phyloP scores from a whole-genome alignment of 2,888 invertebrate genomes.

The Eilema depressum region DNA sequence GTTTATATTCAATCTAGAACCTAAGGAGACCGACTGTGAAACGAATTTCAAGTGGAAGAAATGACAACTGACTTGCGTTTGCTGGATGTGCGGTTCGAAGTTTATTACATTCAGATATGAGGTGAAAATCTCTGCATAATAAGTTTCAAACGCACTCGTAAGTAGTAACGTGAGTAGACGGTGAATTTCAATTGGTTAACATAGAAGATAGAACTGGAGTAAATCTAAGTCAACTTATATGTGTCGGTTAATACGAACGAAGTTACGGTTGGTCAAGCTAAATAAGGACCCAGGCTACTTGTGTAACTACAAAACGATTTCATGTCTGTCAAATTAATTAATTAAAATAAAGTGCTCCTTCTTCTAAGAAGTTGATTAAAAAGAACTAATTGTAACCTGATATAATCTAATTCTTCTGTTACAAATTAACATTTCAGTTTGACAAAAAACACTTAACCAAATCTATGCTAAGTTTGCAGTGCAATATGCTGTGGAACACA shows the following conservation, averaged over 20 bases:
- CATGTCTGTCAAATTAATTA: too few relatives aligned
- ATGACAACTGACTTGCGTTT: slow-evolving; percentile 53
- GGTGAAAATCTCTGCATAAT: slow-evolving; percentile 1
- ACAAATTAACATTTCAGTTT: background rate
- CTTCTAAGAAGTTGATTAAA: too few relatives aligned
- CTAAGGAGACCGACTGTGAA: slow-evolving; percentile 55
- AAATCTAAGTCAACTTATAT: background rate
- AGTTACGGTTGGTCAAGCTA: too few relatives aligned
- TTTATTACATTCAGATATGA: slow-evolving; percentile 8
- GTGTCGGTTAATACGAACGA: background rate
- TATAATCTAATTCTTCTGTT: too few relatives aligned
- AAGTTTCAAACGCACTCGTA: background rate
- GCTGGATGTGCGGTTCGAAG: slow-evolving; percentile 11
- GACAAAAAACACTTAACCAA: too few relatives aligned
- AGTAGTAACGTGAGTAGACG: too few relatives aligned
- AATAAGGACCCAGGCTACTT: background rate
- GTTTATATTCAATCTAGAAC: slow-evolving; percentile 69
- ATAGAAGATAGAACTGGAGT: too few relatives aligned
- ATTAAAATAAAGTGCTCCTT: too few relatives aligned
- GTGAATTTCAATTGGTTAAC: too few relatives aligned
- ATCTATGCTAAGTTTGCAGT: too few relatives aligned
- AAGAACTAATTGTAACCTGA: too few relatives aligned
- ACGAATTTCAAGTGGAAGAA: slow-evolving; percentile 55
- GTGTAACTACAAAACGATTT: background rate
- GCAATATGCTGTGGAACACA: background rate